These are phyloP conservation scores for Baryphthengus martii DNA, from an alignment of 2,113 vertebrate genomes.

Conservation along the genomic window DNA sequence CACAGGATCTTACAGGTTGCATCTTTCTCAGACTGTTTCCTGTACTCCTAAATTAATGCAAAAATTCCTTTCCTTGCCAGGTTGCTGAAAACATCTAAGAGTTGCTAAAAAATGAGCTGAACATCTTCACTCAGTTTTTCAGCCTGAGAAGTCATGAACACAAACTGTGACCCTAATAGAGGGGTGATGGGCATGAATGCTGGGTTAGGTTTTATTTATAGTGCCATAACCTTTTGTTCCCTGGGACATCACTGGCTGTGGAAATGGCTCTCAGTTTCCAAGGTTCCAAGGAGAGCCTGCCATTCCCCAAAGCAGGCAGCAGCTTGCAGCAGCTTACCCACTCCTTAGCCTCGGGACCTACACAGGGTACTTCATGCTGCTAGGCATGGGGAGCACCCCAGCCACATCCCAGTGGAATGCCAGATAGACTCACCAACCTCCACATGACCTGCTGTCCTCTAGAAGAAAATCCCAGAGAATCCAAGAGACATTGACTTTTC, in stretches of 20 bases:
- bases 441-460: neutral
- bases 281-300: neutral
- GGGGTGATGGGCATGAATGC: neutral
- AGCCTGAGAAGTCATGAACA: neutral
- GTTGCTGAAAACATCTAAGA: neutral
- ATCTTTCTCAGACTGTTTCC: constrained; percentile 35
- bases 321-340: neutral
- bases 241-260: neutral
- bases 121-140: neutral
- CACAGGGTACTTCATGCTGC: neutral
- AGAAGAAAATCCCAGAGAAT: neutral
- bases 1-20: constrained; percentile 7
- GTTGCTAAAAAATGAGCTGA: neutral
- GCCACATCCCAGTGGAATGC: neutral
- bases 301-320: neutral
- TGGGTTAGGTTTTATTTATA: neutral
- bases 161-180: neutral
- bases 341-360: neutral
- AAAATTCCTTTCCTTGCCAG: neutral
- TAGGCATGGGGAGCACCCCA: neutral
- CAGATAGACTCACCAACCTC: neutral
- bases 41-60: neutral
- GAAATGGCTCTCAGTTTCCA: accelerated
- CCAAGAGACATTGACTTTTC: neutral
- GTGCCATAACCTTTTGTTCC: neutral